Evolutionary conservation across 2,113 vertebrate genomes (phyloP), one percentile per base, ranked within the genome.

Genomic region (Apus apus): DNA sequence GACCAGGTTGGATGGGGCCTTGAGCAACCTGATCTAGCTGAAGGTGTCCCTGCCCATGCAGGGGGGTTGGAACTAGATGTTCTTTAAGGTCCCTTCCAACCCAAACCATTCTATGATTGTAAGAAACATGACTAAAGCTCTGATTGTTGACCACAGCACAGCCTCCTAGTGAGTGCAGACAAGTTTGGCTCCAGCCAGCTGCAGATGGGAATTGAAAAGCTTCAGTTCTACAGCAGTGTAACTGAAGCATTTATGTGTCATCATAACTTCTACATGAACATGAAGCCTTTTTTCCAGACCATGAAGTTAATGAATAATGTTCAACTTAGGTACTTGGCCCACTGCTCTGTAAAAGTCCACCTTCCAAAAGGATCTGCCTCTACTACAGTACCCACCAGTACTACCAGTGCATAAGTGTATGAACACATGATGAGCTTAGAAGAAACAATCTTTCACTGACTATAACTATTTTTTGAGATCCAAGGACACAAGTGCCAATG

Each of bases 111-210:
- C 38, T 38, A 10, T 38, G 38, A 38, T 38, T 38, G 8, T 38
- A 38, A 8, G 38, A 50, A 67, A 36, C 20, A 36, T 6, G 21
- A 17, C 5, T 21, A 64, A 89, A 66, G 14, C 12, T 6, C 43
- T 8, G 0, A 32, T 84, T 32, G 2, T 30, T 48, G 45, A 25
- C 18, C 21, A 13, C 32, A 40, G 17, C 0, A 1, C n/a, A n/a
- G 27, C 15, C 58, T 77, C 15, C 34, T n/a, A 1, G 15, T 25
- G 32, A 21, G 13, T n/a, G 45, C 23, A 66, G n/a, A 36, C 10
- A 40, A 6, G 8, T n/a, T 38, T 25, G 11, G 34, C 34, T 78
- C 13, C 0, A 9, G 15, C 15, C 71, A 34, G 23, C 25, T 32
- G 26, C 1, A 1, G 38, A 5, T 5, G 8, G 54, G 17, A 30